Base-by-base conservation (phyloP, 2,113 vertebrate species). In the Euleptes europaea region DNA sequence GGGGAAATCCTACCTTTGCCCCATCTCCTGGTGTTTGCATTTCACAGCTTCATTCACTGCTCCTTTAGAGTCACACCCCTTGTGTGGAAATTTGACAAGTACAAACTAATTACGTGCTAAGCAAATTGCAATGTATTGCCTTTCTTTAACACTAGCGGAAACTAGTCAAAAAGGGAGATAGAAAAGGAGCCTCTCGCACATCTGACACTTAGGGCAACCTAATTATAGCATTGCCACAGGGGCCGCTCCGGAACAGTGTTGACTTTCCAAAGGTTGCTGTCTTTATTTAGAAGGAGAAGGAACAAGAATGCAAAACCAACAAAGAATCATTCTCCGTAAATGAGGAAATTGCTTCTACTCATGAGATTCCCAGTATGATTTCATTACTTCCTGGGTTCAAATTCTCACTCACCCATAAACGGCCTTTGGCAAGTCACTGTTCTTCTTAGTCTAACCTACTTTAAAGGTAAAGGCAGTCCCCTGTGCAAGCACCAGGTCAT, bases 11-110 rank as follows among this genome's bases (percentile, higher is more conserved):
- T 47, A 60, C 42, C 31, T 83, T 44, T 12, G 35, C 38, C 19
- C 10, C 33, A 84, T 40, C 75, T 51, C 31, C 69, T 17, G 69
- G 69, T 33, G 17, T 70, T 33, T 44, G 15, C 38, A n/a, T 83
- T 74, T 73, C 66, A 0, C 0, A 75, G 0, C 6, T 47, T 83
- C 0, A 10, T 7, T 21, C 21, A 1, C 71, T 14, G 63, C 83
- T 72, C 74, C 26, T 35, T 40, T 38, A 80, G 40, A 66, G 17
- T 51, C 31, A 44, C 35, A 28, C 10, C 54, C 54, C 51, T 38
- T 8, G 57, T 66, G 0, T 1, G 0, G 1, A 67, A 9, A 75
- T 72, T 63, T 38, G 83, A 70, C 0, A 54, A 71, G 70, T 57
- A 81, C 87, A 31, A 0, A 0, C 63, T 17, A 49, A 1, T 35